phyloP scores from a whole-genome alignment of 2,888 invertebrate species.

The Germaria angustata region DNA sequence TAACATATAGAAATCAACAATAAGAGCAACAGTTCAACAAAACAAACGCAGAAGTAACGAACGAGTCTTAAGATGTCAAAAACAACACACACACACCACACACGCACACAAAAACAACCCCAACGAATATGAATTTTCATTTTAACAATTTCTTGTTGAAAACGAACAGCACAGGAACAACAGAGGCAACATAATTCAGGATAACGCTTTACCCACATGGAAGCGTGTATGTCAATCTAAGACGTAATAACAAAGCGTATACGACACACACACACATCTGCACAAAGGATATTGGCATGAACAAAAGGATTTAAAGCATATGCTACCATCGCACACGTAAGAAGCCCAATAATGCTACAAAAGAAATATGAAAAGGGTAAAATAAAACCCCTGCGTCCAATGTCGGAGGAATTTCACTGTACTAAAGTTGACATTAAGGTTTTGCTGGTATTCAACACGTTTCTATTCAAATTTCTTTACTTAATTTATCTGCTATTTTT shows the following conservation, averaged over 20 bases:
- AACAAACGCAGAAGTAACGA: conserved; percentile 49
- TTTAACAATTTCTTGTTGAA: conserved; percentile 23
- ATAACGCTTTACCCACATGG: conserved; percentile 38
- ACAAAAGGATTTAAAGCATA: conserved; percentile 66
- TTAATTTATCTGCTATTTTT: neutral
- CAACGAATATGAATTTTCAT: conserved; percentile 17
- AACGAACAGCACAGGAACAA: neutral
- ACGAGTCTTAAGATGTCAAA: conserved; percentile 64
- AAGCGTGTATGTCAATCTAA: conserved; percentile 31
- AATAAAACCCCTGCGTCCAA: conserved; percentile 44
- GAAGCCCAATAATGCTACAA: conserved; percentile 38
- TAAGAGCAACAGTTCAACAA: conserved; percentile 4
- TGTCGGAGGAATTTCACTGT: conserved; percentile 56
- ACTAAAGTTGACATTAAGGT: conserved; percentile 53
- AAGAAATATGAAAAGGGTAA: conserved; percentile 11
- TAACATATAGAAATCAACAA: conserved; percentile 28
- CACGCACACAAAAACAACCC: too few relatives aligned
- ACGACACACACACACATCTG: neutral
- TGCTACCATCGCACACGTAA: conserved; percentile 48
- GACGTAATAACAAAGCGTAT: neutral
- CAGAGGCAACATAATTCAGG: neutral
- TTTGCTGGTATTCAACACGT: conserved; percentile 17
- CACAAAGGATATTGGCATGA: conserved; percentile 44
- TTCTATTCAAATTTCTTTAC: neutral
- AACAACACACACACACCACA: too few relatives aligned